Conservation (phyloP, 1,140 invertebrate genomes). For the Mycetomoellerius zeteki region DNA sequence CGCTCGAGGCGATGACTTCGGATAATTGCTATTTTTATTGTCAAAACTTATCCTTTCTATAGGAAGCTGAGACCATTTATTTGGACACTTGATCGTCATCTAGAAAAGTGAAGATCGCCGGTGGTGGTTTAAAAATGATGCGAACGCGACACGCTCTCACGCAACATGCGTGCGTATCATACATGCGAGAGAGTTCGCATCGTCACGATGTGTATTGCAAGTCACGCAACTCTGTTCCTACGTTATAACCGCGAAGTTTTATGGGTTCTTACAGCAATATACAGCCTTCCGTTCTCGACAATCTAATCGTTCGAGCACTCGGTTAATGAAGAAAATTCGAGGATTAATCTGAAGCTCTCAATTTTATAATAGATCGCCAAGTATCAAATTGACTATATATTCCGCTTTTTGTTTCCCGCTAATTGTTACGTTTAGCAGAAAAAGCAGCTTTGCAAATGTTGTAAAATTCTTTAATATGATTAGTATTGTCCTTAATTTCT, state of each 20-base stretch:
- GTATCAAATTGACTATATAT: too few species aligned
- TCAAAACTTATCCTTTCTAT: background rate
- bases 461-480: too few species aligned
- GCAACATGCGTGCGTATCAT: conserved; percentile 28
- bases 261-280: conserved; percentile 16
- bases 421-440: too few species aligned
- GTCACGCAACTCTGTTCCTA: conserved; percentile 25
- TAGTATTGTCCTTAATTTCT: too few species aligned
- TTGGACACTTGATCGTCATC: background rate
- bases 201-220: conserved; percentile 48
- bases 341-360: too few species aligned
- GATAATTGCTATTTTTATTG: background rate
- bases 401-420: too few species aligned
- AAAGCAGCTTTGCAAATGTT: too few species aligned
- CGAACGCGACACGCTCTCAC: conserved; percentile 30
- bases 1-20: too few species aligned
- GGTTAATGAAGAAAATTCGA: too few species aligned
- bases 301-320: background rate
- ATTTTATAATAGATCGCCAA: too few species aligned
- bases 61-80: background rate
- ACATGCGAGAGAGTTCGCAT: conserved; percentile 19
- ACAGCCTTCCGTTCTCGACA: too few species aligned
- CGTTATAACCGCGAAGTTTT: conserved; percentile 34
- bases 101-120: background rate
- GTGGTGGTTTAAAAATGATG: conserved; percentile 18